Evolutionary conservation across 2,113 vertebrate genomes (phyloP), one percentile per base, ranked within the genome.

Genomic region (Erinaceus europaeus): DNA sequence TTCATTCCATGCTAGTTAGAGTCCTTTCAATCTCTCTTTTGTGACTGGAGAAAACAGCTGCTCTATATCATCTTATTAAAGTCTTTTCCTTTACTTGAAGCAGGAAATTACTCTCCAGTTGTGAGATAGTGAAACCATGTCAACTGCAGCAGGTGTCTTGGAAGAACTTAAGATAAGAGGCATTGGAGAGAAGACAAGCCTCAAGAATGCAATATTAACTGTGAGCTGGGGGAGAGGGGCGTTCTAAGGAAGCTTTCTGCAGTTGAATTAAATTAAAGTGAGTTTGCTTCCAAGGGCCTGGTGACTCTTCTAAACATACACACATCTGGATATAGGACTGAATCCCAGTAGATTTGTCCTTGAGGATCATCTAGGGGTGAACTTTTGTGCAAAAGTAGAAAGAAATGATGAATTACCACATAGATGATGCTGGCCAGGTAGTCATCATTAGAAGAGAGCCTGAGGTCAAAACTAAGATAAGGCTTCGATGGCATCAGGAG

Each of bases 91-190:
- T 15, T 15, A 38, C 40, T 55, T 36, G 23, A 78, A 71, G 88
- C 91, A 94, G 94, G 94, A 95, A 94, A 95, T 94, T 91, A 89
- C 67, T 91, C 42, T 77, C 34, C 6, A 46, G 74, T 62, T 67
- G 73, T 72, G n/a, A 73, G 78, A 50, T 67, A 78, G 92, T 87
- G 85, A 84, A 71, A 59, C 53, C 13, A 44, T 74, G 84, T 91
- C 82, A 86, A 62, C 65, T 64, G 44, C 20, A 85, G 59, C 95
- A 94, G 95, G 92, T 95, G 95, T 92, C 79, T 92, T 90, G 91
- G 94, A 92, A 89, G 75, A 83, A 71, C 75, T 65, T 48, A 64
- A 25, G 67, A 83, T 40, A 85, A 89, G 95, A 94, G 84, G 78
- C 84, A 75, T 61, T 2, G 5, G 95, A 94, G 75, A 69, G 62